These are phyloP conservation scores for Enteromius afrohamiltoni DNA, from an alignment of 2,797 vertebrate genomes.

Conservation along the genomic window DNA sequence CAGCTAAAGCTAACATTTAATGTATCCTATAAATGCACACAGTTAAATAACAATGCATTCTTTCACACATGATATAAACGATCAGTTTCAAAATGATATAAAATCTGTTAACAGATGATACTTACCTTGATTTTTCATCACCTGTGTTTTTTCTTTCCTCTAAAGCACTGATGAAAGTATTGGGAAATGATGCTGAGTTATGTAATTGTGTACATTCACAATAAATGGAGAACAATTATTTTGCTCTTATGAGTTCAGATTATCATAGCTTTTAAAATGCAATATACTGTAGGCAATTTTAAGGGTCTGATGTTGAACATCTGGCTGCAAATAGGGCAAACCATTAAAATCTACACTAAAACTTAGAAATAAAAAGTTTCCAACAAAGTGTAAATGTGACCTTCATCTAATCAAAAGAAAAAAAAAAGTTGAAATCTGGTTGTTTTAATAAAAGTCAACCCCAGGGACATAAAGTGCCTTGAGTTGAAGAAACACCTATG, in stretches of 20 bases:
- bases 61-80: background rate
- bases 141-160: background rate
- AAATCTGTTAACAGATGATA: background rate
- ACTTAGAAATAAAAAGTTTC: background rate
- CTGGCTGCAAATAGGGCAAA: background rate
- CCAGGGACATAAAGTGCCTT: background rate
- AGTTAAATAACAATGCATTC: background rate
- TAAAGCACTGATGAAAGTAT: background rate
- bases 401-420: background rate
- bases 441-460: constrained; percentile 2
- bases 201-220: background rate
- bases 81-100: too few relatives aligned
- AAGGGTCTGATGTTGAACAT: background rate
- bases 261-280: background rate
- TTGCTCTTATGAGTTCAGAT: background rate
- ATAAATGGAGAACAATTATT: background rate
- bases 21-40: background rate
- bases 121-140: background rate
- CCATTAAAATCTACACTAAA: background rate
- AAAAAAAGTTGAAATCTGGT: background rate
- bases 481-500: constrained; percentile 1
- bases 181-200: background rate
- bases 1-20: background rate
- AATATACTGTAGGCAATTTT: background rate
- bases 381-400: background rate